A percentile compares a stretch with the other conserved stretches of the same genome.
Evolutionary conservation across 2,888 invertebrate genomes (phyloP).

Genomic region (Phortica okadai): DNA sequence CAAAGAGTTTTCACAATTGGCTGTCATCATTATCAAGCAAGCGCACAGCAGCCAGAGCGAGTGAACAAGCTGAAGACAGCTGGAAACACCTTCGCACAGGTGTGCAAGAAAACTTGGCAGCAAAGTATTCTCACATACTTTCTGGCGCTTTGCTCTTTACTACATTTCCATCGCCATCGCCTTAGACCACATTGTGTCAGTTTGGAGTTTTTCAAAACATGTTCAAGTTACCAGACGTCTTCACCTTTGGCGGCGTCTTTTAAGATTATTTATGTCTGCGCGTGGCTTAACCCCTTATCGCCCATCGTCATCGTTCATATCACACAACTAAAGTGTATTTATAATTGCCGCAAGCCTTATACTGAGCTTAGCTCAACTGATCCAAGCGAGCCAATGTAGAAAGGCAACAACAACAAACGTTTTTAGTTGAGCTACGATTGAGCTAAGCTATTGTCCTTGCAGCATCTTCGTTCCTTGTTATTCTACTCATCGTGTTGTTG

Average conservation of each 20-base stretch:
- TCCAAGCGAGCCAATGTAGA: neutral
- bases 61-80: neutral
- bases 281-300: conserved; percentile 63
- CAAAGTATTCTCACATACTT: neutral
- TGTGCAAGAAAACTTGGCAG: conserved; percentile 18
- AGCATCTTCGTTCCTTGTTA: neutral
- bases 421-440: neutral
- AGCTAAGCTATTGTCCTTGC: conserved; percentile 9
- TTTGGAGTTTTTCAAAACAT: neutral
- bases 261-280: conserved; percentile 51
- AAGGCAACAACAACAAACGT: neutral
- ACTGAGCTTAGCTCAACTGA: neutral
- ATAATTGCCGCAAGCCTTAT: conserved; percentile 35
- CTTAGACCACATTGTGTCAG: neutral
- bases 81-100: neutral
- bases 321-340: conserved; percentile 24
- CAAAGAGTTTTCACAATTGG: conserved; percentile 53
- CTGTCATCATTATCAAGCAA: conserved; percentile 58
- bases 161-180: neutral
- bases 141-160: neutral
- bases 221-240: neutral
- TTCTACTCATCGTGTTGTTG: neutral
- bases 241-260: neutral
- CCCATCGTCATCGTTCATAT: conserved; percentile 27
- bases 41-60: neutral